Conservation (phyloP, 2,113 vertebrate genomes). For the Thermophis baileyi region DNA sequence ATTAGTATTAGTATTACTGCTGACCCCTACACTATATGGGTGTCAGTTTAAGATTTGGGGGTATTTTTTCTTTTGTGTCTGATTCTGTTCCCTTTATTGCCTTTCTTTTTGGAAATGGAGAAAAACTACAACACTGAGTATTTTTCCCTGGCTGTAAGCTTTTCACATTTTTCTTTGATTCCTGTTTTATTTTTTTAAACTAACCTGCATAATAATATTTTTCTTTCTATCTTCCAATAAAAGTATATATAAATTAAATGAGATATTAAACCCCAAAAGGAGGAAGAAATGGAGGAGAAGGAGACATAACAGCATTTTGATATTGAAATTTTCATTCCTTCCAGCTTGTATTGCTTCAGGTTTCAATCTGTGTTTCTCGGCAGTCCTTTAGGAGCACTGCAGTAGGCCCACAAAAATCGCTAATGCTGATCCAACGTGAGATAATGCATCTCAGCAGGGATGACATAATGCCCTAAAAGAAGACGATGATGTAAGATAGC, state of each 20-base stretch:
- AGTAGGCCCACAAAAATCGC: slow-evolving; percentile 74
- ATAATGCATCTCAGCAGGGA: slow-evolving; percentile 80
- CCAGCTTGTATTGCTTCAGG: slow-evolving; percentile 75
- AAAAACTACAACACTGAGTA: neutral
- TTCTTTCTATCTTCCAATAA: neutral
- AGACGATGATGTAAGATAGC: slow-evolving; percentile 82
- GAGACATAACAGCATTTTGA: slow-evolving; percentile 53
- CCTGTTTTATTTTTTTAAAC: neutral
- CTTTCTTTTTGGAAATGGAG: neutral
- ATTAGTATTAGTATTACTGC: neutral
- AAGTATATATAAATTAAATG: neutral
- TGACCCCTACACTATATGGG: neutral
- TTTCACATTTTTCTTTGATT: neutral
- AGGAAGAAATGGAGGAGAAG: slow-evolving; percentile 26
- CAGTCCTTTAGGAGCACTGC: slow-evolving; percentile 76
- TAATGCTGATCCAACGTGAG: slow-evolving; percentile 76
- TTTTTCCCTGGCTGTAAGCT: neutral
- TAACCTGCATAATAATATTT: neutral
- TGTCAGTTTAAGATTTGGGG: neutral
- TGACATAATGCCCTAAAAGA: slow-evolving; percentile 86
- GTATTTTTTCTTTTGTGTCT: neutral
- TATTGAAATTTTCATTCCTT: slow-evolving; percentile 67
- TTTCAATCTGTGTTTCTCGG: slow-evolving; percentile 78
- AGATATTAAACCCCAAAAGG: neutral
- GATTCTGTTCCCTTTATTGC: neutral